Percentiles rank a stretch among this genome's conserved stretches.
Evolutionary conservation across 30 jellyfish, hydroid and myxozoan genomes (phyloP).

Genomic region (Aurelia aurita): DNA sequence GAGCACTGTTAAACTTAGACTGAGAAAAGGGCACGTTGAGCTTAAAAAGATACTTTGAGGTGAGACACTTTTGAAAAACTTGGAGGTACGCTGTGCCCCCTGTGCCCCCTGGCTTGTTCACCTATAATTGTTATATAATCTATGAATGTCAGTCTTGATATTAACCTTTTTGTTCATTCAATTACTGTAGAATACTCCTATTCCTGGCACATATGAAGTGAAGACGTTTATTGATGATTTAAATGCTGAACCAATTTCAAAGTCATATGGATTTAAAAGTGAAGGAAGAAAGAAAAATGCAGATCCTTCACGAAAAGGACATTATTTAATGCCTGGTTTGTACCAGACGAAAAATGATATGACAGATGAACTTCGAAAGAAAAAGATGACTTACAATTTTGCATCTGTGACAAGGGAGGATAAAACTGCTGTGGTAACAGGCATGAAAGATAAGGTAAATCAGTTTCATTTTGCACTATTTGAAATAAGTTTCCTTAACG

Average conservation of each 20-base stretch:
- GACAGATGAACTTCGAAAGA: slow-evolving; percentile 26
- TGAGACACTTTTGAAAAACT: too few species aligned
- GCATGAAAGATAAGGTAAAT: slow-evolving; percentile 59
- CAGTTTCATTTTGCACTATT: too few species aligned
- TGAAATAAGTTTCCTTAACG: too few species aligned
- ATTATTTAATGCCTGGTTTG: slow-evolving; percentile 87
- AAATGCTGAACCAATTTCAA: slow-evolving; percentile 64
- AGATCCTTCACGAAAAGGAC: slow-evolving; percentile 87
- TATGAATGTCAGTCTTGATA: too few species aligned
- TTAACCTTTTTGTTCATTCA: too few species aligned
- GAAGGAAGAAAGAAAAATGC: slow-evolving; percentile 87
- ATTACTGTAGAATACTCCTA: slow-evolving; percentile 80
- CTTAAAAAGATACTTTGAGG: too few species aligned
- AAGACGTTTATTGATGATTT: slow-evolving; percentile 67
- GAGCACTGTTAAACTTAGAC: too few species aligned
- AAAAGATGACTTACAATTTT: slow-evolving; percentile 66
- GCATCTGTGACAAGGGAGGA: slow-evolving; percentile 52
- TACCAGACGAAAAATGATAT: slow-evolving; percentile 49
- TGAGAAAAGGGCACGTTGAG: too few species aligned
- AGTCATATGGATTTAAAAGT: slow-evolving; percentile 90
- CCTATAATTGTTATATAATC: too few species aligned
- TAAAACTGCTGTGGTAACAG: slow-evolving; percentile 57
- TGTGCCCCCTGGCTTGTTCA: too few species aligned
- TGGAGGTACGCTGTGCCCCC: too few species aligned
- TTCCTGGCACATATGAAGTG: slow-evolving; percentile 86